Conservation (phyloP, 1,140 invertebrate species). For the Caenorhabditis elegans region DNA sequence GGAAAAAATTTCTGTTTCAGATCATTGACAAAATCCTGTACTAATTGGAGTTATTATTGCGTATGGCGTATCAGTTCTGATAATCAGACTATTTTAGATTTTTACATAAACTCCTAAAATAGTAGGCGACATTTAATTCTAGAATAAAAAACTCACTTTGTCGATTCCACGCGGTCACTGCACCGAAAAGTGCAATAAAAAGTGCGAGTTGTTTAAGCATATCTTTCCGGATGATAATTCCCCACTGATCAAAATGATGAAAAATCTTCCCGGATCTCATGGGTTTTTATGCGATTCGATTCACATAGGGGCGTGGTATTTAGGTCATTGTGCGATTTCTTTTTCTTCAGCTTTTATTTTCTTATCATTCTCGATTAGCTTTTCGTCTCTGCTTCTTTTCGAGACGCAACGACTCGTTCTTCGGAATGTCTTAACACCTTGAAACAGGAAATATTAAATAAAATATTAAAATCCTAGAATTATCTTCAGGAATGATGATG, state of each 20-base stretch:
- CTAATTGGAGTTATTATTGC: no score
- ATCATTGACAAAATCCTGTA: no score
- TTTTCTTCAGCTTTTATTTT: conserved; percentile 25
- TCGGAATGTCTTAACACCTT: conserved; percentile 21
- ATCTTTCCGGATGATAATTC: background rate
- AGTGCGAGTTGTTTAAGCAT: conserved; percentile 30
- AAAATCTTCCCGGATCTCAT: conserved; percentile 16
- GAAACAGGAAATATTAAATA: background rate
- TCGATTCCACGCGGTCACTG: conserved; percentile 28
- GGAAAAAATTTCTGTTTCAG: no score
- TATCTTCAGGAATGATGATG: background rate
- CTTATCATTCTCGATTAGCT: background rate
- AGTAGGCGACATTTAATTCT: no score
- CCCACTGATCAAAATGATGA: background rate
- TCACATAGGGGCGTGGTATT: conserved; percentile 3
- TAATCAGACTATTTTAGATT: no score
- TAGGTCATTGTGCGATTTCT: conserved; percentile 29
- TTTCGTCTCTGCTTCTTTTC: background rate
- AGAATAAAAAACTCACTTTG: conserved; percentile 35
- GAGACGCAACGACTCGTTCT: conserved; percentile 13
- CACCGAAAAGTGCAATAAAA: background rate
- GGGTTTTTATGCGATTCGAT: conserved; percentile 13
- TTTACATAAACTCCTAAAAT: no score
- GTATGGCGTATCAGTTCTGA: no score
- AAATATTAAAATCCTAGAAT: conserved; percentile 23